Percentiles rank a stretch among this genome's conserved stretches.
Evolutionary conservation across 2,888 invertebrate genomes (phyloP).

Genomic region (Keiferia lycopersicella): DNA sequence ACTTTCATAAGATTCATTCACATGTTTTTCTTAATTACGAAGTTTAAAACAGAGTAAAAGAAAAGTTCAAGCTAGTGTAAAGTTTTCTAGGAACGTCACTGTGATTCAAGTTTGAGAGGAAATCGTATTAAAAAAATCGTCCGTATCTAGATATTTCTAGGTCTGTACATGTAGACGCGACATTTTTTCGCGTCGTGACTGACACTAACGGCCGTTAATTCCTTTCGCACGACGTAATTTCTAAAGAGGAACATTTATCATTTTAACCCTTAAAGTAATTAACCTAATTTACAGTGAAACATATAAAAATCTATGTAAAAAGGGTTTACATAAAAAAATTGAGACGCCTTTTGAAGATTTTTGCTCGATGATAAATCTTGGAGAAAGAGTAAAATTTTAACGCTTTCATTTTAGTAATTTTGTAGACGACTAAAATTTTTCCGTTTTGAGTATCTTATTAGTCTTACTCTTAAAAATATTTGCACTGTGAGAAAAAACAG

Average conservation of each 20-base stretch:
- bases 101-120: too few relatives aligned
- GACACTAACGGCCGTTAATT: conserved; percentile 58
- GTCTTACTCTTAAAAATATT: too few relatives aligned
- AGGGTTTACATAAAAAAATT: conserved; percentile 16
- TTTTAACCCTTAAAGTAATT: conserved; percentile 59
- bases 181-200: conserved; percentile 54
- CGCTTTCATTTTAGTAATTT: neutral
- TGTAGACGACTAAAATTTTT: neutral
- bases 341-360: conserved; percentile 16
- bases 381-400: neutral
- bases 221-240: conserved; percentile 61
- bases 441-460: too few relatives aligned
- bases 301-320: conserved; percentile 37
- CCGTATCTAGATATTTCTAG: neutral
- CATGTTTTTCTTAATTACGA: too few relatives aligned
- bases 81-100: too few relatives aligned
- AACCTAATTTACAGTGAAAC: conserved; percentile 58
- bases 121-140: neutral
- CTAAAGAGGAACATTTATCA: conserved; percentile 65
- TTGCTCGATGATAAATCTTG: conserved; percentile 16
- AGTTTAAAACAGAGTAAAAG: too few relatives aligned
- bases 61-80: too few relatives aligned
- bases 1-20: too few relatives aligned
- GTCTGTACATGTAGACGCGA: conserved; percentile 31
- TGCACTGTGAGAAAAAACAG: too few relatives aligned